Conservation (phyloP, 2,888 invertebrate genomes). For the Coenonympha arcania region DNA sequence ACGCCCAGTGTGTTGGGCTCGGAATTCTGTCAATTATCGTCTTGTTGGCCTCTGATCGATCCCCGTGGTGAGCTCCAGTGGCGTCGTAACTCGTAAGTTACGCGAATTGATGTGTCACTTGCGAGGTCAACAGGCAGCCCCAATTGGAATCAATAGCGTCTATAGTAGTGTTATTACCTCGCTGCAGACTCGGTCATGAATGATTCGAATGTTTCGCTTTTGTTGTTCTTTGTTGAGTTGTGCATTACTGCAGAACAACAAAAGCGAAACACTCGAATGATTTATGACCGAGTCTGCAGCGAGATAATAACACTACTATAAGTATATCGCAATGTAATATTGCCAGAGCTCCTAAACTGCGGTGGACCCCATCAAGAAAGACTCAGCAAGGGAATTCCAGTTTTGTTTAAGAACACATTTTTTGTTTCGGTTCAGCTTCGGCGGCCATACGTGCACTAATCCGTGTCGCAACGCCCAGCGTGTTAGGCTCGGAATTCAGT, state of each 20-base stretch:
- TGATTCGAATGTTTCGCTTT: too few relatives aligned
- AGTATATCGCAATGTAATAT: too few relatives aligned
- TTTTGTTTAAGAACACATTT: neutral
- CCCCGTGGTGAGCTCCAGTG: constrained; percentile 37
- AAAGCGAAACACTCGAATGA: too few relatives aligned
- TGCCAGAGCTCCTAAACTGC: too few relatives aligned
- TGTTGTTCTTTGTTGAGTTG: too few relatives aligned
- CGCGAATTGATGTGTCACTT: constrained; percentile 38
- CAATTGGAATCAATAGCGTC: constrained; percentile 24
- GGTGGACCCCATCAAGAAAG: too few relatives aligned
- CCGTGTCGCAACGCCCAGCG: constrained; percentile 27
- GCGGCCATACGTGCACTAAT: constrained; percentile 20
- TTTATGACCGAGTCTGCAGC: too few relatives aligned
- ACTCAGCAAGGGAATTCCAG: too few relatives aligned
- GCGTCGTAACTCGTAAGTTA: constrained; percentile 49
- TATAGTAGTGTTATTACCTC: too few relatives aligned
- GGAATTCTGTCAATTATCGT: constrained; percentile 63
- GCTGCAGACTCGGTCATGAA: too few relatives aligned
- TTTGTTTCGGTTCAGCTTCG: neutral
- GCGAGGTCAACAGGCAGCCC: constrained; percentile 31
- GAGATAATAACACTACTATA: too few relatives aligned
- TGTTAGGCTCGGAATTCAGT: constrained; percentile 44
- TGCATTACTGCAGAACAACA: too few relatives aligned
- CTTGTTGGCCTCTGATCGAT: constrained; percentile 60
- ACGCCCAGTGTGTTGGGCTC: constrained; percentile 25